These are phyloP conservation scores for Leptinotarsa lineolata DNA, from an alignment of 1,140 invertebrate genomes.

Conservation along the genomic window DNA sequence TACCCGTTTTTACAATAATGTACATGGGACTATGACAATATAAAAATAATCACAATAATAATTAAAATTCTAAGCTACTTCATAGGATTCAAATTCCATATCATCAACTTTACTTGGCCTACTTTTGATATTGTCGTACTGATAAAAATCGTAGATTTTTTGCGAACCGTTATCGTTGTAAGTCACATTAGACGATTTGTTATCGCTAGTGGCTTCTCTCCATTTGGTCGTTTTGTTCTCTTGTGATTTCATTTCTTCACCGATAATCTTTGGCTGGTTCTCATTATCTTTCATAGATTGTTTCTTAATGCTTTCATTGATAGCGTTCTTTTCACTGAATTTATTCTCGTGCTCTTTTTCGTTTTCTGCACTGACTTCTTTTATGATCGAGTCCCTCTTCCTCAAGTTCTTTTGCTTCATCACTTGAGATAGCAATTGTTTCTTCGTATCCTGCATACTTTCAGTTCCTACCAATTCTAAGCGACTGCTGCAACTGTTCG, in stretches of 20 bases:
- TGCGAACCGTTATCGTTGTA: constrained; percentile 40
- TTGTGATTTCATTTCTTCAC: constrained; percentile 46
- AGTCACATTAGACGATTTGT: constrained; percentile 39
- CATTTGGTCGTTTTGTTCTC: constrained; percentile 42
- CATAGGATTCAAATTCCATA: constrained; percentile 83
- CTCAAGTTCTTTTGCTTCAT: constrained; percentile 40
- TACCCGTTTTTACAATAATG: constrained; percentile 25
- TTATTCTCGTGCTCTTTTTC: constrained; percentile 13
- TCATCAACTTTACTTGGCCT: constrained; percentile 69
- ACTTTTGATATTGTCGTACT: constrained; percentile 42
- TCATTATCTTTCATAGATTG: constrained; percentile 27
- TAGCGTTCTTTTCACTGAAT: constrained; percentile 53
- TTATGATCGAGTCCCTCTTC: constrained; percentile 52
- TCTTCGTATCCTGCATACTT: constrained; percentile 47
- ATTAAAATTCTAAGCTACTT: constrained; percentile 59
- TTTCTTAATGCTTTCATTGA: constrained; percentile 49
- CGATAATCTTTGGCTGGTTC: constrained; percentile 48
- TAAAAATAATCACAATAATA: constrained; percentile 11
- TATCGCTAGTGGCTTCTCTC: constrained; percentile 40
- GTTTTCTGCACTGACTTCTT: constrained; percentile 50
- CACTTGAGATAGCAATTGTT: constrained; percentile 44
- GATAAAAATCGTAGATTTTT: constrained; percentile 44
- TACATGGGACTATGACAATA: not conserved
- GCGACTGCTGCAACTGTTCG: constrained; percentile 82
- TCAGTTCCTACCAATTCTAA: constrained; percentile 74